phyloP scores from a whole-genome alignment of 2,888 invertebrate genomes.

The Idaea biselata region DNA sequence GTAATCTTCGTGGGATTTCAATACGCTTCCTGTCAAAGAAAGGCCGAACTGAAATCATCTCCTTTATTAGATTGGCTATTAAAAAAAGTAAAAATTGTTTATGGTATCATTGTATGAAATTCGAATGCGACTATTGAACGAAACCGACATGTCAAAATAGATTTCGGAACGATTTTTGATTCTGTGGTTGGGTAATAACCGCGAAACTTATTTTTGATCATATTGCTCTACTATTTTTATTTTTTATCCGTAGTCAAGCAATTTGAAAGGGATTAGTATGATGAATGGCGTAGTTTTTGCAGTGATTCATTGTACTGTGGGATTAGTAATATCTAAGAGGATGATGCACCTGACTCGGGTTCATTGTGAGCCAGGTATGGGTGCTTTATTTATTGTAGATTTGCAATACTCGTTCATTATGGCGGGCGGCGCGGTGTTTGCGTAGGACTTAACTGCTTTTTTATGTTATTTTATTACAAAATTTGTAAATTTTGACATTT shows the following conservation, averaged over 20 bases:
- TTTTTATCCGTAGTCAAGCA: constrained; percentile 45
- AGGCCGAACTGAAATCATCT: constrained; percentile 60
- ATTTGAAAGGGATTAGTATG: constrained; percentile 65
- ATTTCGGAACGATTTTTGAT: constrained; percentile 50
- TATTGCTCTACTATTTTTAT: constrained; percentile 50
- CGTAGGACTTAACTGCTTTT: constrained; percentile 39
- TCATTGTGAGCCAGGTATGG: constrained; percentile 62
- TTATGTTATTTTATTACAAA: neutral
- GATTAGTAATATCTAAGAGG: constrained; percentile 63
- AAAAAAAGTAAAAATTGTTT: constrained; percentile 61
- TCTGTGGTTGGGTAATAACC: constrained; percentile 62
- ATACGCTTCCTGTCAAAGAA: constrained; percentile 66
- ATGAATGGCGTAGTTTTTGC: constrained; percentile 63
- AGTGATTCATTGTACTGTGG: constrained; percentile 53
- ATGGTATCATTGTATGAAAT: constrained; percentile 64
- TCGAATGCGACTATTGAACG: constrained; percentile 48
- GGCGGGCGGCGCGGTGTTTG: constrained; percentile 58
- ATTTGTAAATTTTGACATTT: neutral
- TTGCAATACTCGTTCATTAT: constrained; percentile 35
- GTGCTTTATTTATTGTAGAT: constrained; percentile 41
- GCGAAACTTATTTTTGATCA: constrained; percentile 54
- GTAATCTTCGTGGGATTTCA: constrained; percentile 74
- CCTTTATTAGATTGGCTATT: constrained; percentile 37
- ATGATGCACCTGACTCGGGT: constrained; percentile 72
- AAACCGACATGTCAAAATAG: constrained; percentile 68